A percentile compares a stretch with the other conserved stretches of the same genome.
phyloP scores from a whole-genome alignment of 2,113 vertebrate genomes.

The Spea multiplicata region DNA sequence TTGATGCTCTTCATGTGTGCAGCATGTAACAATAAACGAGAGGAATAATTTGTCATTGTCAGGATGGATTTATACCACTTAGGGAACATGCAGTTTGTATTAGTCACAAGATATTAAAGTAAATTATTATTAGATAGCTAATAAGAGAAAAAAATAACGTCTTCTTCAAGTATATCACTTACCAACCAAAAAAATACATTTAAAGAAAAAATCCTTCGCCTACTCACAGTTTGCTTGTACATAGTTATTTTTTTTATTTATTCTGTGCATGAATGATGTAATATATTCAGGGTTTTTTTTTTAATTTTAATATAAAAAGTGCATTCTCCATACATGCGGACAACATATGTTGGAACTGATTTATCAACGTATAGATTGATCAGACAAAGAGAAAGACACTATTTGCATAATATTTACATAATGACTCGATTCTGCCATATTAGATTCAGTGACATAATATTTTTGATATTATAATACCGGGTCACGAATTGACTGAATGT shows the following conservation, averaged over 20 bases:
- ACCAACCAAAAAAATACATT: neutral
- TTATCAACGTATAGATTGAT: constrained; percentile 34
- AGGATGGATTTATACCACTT: neutral
- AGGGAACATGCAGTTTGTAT: too few species aligned
- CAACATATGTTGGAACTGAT: constrained; percentile 29
- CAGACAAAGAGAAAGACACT: constrained; percentile 15
- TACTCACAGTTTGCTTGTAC: neutral
- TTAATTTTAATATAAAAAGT: neutral
- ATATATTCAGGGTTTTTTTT: neutral
- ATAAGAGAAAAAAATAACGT: neutral
- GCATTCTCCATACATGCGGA: constrained; percentile 9
- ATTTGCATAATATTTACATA: constrained; percentile 44
- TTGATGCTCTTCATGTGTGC: neutral
- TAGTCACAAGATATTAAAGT: too few species aligned
- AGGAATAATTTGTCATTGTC: neutral
- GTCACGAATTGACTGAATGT: constrained; percentile 39
- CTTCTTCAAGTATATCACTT: neutral
- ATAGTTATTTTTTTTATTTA: neutral
- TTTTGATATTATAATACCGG: constrained; percentile 39
- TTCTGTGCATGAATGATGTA: neutral
- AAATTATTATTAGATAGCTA: too few species aligned
- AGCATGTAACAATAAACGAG: neutral
- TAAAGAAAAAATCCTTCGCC: neutral
- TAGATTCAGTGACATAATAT: constrained; percentile 44
- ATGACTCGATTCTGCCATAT: constrained; percentile 39